Evolutionary conservation across 2,888 invertebrate species (phyloP).

Genomic region (Mythimna vitellina): DNA sequence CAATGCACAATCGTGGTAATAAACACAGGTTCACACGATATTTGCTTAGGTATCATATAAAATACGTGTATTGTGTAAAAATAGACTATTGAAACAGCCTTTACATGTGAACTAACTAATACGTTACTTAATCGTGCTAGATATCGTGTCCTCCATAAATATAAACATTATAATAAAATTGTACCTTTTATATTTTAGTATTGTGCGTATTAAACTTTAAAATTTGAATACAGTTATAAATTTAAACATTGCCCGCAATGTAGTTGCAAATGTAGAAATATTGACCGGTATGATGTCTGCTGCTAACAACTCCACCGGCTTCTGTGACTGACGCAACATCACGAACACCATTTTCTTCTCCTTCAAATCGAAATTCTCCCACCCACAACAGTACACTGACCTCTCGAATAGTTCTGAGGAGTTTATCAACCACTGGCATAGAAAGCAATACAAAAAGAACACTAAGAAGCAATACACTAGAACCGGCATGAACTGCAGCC

Average conservation of each 20-base stretch:
- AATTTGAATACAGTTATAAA: conserved; percentile 84
- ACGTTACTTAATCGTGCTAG: conserved; percentile 3
- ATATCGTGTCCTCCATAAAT: conserved; percentile 5
- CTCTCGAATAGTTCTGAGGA: conserved; percentile 79
- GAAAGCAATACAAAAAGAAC: conserved; percentile 83
- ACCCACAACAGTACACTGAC: conserved; percentile 83
- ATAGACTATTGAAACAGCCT: conserved; percentile 8
- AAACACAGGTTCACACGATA: conserved; percentile 14
- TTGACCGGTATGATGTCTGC: conserved; percentile 85
- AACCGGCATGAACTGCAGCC: conserved; percentile 78
- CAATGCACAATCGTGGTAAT: neutral
- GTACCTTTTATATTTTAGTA: neutral
- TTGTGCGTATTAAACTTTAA: conserved; percentile 46
- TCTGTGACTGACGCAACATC: conserved; percentile 80
- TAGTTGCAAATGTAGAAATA: conserved; percentile 83
- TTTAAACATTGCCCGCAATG: conserved; percentile 81
- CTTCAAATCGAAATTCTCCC: conserved; percentile 81
- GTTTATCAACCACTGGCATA: conserved; percentile 81
- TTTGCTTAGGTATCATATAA: neutral
- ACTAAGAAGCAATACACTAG: conserved; percentile 78
- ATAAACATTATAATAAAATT: neutral
- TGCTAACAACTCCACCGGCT: conserved; percentile 78
- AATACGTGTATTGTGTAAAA: neutral
- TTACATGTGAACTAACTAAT: conserved; percentile 3
- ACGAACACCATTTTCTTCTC: conserved; percentile 77